Conservation (phyloP, 2,888 invertebrate species). For the Cyrtodaria siliqua region DNA sequence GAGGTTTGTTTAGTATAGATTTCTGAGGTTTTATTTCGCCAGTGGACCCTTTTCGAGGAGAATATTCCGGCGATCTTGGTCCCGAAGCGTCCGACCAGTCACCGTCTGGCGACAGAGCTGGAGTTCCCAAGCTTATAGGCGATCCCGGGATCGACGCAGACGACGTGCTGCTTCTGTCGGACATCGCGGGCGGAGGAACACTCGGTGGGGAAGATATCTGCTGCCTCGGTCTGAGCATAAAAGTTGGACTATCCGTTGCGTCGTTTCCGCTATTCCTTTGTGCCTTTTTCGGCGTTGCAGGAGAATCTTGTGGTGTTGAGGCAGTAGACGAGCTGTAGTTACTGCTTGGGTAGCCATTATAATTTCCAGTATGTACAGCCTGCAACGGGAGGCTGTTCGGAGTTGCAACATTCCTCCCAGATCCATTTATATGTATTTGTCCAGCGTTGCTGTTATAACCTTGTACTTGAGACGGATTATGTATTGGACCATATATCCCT, state of each 20-base stretch:
- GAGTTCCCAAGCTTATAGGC: constrained; percentile 50
- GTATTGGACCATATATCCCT: constrained; percentile 47
- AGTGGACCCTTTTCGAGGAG: constrained; percentile 33
- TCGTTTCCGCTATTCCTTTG: constrained; percentile 13
- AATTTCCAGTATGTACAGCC: no score
- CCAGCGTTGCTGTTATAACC: constrained; percentile 20
- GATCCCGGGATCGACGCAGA: constrained; percentile 68
- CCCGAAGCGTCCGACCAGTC: constrained; percentile 46
- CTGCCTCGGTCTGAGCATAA: constrained; percentile 48
- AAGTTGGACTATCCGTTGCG: constrained; percentile 33
- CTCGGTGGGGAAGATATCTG: constrained; percentile 46
- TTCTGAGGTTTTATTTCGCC: constrained; percentile 34
- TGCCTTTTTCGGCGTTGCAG: constrained; percentile 29
- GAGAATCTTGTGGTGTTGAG: constrained; percentile 49
- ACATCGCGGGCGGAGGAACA: constrained; percentile 22
- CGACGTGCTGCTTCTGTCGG: constrained; percentile 52
- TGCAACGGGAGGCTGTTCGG: constrained; percentile 49
- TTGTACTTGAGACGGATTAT: constrained; percentile 41
- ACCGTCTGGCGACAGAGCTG: constrained; percentile 53
- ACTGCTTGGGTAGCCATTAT: constrained; percentile 20
- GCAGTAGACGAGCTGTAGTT: constrained; percentile 44
- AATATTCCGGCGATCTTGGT: constrained; percentile 46
- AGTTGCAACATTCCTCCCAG: constrained; percentile 27
- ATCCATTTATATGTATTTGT: no score
- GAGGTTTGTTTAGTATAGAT: constrained; percentile 50